Evolutionary conservation across 2,113 vertebrate species (phyloP).

Genomic region (Alligator sinensis): DNA sequence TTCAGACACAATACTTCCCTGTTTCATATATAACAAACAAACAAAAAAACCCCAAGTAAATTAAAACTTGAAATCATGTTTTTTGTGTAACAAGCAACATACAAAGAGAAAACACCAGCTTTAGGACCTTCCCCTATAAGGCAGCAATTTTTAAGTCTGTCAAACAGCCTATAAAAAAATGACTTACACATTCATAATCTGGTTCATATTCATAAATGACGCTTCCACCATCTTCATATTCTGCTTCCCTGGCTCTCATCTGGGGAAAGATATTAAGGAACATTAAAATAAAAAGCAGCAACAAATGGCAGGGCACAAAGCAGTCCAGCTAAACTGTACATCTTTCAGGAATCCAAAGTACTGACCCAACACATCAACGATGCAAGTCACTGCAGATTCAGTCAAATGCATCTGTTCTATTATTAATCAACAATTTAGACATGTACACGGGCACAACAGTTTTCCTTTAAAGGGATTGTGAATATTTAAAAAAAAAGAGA

Average conservation of each 20-base stretch:
- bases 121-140: background rate
- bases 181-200: conserved; percentile 73
- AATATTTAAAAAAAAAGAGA: background rate
- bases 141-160: background rate
- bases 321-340: background rate
- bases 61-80: background rate
- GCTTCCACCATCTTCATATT: conserved; percentile 61
- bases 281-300: background rate
- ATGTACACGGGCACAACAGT: background rate
- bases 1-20: conserved; percentile 50
- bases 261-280: conserved; percentile 59
- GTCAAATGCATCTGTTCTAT: background rate
- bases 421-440: background rate
- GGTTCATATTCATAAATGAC: conserved; percentile 74
- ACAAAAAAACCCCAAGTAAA: background rate
- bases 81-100: background rate
- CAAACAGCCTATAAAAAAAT: background rate
- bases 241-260: conserved; percentile 54
- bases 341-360: background rate
- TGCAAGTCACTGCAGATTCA: background rate
- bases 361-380: background rate
- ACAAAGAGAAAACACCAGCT: background rate
- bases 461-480: background rate
- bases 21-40: conserved; percentile 39
- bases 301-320: background rate